These are phyloP conservation scores for Idaea straminata DNA, from an alignment of 2,888 invertebrate species.

Conservation along the genomic window DNA sequence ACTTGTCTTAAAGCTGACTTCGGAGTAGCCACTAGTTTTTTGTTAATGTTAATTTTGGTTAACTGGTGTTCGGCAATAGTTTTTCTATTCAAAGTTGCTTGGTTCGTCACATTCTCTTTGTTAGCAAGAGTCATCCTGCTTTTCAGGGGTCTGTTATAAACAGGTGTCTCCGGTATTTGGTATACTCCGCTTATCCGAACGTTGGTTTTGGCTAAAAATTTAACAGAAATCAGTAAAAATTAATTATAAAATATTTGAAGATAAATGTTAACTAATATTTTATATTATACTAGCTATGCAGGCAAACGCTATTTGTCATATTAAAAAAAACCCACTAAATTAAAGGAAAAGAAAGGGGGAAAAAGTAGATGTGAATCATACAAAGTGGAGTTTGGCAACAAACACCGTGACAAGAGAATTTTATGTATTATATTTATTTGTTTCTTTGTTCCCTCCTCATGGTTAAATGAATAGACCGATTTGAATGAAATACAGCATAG, in stretches of 20 bases:
- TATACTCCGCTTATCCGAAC: constrained; percentile 64
- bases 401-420: background rate
- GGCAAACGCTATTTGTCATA: too few species aligned
- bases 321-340: too few species aligned
- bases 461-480: too few species aligned
- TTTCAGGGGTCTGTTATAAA: constrained; percentile 34
- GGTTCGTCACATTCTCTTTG: constrained; percentile 49
- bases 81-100: constrained; percentile 17
- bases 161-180: constrained; percentile 60
- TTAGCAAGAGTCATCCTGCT: constrained; percentile 44
- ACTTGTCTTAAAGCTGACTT: constrained; percentile 24
- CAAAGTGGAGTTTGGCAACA: too few species aligned
- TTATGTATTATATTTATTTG: background rate
- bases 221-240: constrained; percentile 3
- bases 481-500: too few species aligned
- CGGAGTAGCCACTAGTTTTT: constrained; percentile 20
- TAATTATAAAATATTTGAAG: background rate
- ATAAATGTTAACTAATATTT: background rate
- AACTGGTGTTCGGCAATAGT: constrained; percentile 7
- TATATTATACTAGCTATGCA: background rate
- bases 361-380: too few species aligned
- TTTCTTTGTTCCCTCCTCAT: too few species aligned
- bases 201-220: constrained; percentile 41
- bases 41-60: constrained; percentile 17
- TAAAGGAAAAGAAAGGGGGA: too few species aligned